phyloP scores from a whole-genome alignment of 2,888 invertebrate genomes.

The Platycnemis pennipes region DNA sequence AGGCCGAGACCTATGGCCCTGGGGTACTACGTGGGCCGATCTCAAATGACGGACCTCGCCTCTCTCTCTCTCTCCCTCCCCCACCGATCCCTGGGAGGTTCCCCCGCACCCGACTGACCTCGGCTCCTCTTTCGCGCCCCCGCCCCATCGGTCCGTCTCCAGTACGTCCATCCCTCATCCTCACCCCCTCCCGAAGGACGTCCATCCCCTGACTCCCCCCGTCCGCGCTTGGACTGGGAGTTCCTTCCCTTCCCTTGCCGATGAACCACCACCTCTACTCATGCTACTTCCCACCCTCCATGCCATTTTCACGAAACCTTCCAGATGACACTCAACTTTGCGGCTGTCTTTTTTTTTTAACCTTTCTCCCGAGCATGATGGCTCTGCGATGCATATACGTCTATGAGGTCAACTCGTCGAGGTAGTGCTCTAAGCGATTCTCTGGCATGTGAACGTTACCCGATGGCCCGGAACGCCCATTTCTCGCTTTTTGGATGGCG shows the following conservation, averaged over 20 bases:
- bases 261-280: not conserved
- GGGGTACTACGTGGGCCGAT: not conserved
- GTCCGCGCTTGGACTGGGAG: not conserved
- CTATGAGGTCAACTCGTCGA: not conserved
- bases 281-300: not conserved
- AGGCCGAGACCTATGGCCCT: not conserved
- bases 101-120: not conserved
- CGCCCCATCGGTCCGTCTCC: not conserved
- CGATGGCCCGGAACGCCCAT: not conserved
- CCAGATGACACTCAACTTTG: not conserved
- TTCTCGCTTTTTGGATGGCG: not conserved
- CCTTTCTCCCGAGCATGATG: not conserved
- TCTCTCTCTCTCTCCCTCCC: not conserved
- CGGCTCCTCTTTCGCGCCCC: not conserved
- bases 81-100: not conserved
- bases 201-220: too few relatives aligned
- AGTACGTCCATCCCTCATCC: not conserved
- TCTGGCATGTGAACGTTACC: not conserved
- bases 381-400: not conserved
- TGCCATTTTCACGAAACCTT: too few relatives aligned
- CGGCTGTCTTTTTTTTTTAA: not conserved
- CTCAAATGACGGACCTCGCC: slow-evolving; percentile 55
- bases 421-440: not conserved
- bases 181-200: too few relatives aligned
- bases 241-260: not conserved